These are phyloP conservation scores for Caenorhabditis uteleia DNA, from an alignment of 2,888 invertebrate species.

Conservation along the genomic window DNA sequence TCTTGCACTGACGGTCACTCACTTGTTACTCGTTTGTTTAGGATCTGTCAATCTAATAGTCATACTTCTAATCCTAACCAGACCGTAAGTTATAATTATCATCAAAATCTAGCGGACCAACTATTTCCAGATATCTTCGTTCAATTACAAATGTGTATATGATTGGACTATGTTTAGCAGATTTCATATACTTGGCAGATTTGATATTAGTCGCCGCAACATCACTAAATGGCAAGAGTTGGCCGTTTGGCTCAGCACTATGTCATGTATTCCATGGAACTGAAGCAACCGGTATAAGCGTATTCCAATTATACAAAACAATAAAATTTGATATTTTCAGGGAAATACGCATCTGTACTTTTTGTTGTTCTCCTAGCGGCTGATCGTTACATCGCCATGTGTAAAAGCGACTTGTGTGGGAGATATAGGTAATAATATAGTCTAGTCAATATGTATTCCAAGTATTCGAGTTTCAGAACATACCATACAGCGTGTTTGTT, in stretches of 20 bases:
- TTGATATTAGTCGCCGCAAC: slow-evolving; percentile 66
- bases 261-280: slow-evolving; percentile 67
- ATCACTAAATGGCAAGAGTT: slow-evolving; percentile 64
- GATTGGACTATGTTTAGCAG: slow-evolving; percentile 65
- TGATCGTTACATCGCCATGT: slow-evolving; percentile 68
- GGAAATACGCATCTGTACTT: slow-evolving; percentile 66
- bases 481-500: slow-evolving; percentile 57
- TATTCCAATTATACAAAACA: slow-evolving; percentile 7
- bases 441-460: slow-evolving; percentile 9
- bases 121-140: slow-evolving; percentile 59
- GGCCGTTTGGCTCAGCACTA: slow-evolving; percentile 65
- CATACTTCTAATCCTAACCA: slow-evolving; percentile 57
- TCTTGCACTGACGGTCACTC: slow-evolving; percentile 61
- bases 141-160: slow-evolving; percentile 68
- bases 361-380: slow-evolving; percentile 66
- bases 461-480: slow-evolving; percentile 36
- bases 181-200: slow-evolving; percentile 67
- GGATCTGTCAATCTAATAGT: slow-evolving; percentile 65
- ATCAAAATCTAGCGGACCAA: background rate
- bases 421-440: slow-evolving; percentile 39
- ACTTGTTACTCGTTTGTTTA: slow-evolving; percentile 61
- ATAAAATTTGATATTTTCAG: slow-evolving; percentile 33
- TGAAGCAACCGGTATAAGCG: slow-evolving; percentile 68
- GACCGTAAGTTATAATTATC: slow-evolving; percentile 37
- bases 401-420: slow-evolving; percentile 51